phyloP scores from a whole-genome alignment of 2,888 invertebrate species.

The Lamellibrachia columna region DNA sequence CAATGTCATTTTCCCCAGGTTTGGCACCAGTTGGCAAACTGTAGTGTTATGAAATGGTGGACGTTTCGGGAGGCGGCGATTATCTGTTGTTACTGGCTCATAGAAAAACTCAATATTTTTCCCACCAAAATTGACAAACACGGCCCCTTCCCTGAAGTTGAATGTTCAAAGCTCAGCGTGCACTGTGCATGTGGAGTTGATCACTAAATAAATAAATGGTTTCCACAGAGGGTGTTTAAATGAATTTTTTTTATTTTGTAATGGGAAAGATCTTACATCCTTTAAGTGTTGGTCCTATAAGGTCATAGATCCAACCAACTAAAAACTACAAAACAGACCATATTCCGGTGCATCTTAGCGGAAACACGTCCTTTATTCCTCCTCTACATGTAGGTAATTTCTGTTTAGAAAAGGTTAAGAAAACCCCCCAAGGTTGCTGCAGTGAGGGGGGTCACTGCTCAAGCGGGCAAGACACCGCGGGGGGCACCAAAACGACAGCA shows the following conservation, averaged over 20 bases:
- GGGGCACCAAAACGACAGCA: not conserved
- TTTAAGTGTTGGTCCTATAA: too few species aligned
- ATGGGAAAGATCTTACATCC: too few species aligned
- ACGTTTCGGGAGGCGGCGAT: not conserved
- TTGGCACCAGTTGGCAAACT: not conserved
- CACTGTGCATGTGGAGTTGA: too few species aligned
- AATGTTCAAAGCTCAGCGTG: too few species aligned
- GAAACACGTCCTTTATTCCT: not conserved
- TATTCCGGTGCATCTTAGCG: not conserved
- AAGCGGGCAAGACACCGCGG: not conserved
- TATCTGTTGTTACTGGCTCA: too few species aligned
- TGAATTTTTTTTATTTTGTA: too few species aligned
- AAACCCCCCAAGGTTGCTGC: not conserved
- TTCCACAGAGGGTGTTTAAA: too few species aligned
- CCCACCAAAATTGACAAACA: not conserved
- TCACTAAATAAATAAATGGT: too few species aligned
- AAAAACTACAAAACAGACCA: not conserved
- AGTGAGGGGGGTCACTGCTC: not conserved
- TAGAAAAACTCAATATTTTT: not conserved
- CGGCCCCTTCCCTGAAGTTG: not conserved
- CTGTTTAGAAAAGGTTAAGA: not conserved
- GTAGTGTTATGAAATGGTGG: not conserved
- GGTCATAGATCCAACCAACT: too few species aligned
- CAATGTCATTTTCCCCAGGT: not conserved
- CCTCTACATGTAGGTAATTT: not conserved